These are phyloP conservation scores for Drosophila atripex DNA, from an alignment of 2,888 invertebrate genomes.

Conservation along the genomic window DNA sequence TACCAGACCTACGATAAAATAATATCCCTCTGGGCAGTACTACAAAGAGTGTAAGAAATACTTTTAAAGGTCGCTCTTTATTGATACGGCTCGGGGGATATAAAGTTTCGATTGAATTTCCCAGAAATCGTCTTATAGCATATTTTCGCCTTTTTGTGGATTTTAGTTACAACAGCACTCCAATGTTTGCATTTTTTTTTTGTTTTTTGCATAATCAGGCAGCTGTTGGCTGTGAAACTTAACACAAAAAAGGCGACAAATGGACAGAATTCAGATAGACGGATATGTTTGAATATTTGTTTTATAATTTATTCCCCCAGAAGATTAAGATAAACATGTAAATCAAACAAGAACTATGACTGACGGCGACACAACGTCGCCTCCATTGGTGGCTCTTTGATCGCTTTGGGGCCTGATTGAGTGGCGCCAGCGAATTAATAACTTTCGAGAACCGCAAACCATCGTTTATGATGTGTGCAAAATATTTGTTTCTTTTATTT, in stretches of 20 bases:
- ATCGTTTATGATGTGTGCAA: constrained; percentile 63
- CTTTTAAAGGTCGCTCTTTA: constrained; percentile 53
- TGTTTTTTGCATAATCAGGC: constrained; percentile 52
- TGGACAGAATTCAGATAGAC: constrained; percentile 30
- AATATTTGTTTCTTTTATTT: too few relatives aligned
- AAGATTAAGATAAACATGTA: constrained; percentile 70
- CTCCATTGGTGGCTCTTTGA: too few relatives aligned
- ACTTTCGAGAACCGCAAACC: constrained; percentile 33
- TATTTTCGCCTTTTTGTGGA: constrained; percentile 38
- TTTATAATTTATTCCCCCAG: constrained; percentile 66
- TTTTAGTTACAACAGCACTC: constrained; percentile 73
- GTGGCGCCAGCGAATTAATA: constrained; percentile 69
- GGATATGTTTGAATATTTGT: constrained; percentile 37
- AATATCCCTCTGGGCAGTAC: constrained; percentile 49
- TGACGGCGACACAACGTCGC: constrained; percentile 74
- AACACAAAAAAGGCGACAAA: constrained; percentile 64
- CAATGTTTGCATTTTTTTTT: constrained; percentile 32
- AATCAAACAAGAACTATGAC: constrained; percentile 78
- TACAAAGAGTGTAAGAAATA: constrained; percentile 50
- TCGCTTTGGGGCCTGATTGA: constrained; percentile 68
- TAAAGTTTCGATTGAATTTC: constrained; percentile 49
- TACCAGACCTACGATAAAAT: constrained; percentile 8
- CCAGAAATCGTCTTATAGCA: constrained; percentile 55
- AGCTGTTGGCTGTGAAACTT: constrained; percentile 64
- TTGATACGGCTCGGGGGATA: constrained; percentile 15